Percentiles rank a stretch among this genome's conserved stretches.
phyloP scores from a whole-genome alignment of 2,888 invertebrate genomes.

The Tortricodes alternella region DNA sequence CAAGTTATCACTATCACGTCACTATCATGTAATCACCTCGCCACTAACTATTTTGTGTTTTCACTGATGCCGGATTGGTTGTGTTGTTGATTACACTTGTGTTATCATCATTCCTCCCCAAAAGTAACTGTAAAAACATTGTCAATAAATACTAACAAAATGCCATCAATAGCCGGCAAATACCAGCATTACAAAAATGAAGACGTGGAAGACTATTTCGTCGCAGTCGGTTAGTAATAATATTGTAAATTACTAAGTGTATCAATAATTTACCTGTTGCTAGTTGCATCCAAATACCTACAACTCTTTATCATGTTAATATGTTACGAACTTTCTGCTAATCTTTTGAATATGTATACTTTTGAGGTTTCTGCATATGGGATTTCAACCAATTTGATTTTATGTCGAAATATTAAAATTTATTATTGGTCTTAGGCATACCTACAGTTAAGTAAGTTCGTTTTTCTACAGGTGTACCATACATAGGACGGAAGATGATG shows the following conservation, averaged over 20 bases:
- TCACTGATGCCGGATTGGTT: background rate
- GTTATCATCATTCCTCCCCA: background rate
- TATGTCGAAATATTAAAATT: too few species aligned
- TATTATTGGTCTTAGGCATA: too few species aligned
- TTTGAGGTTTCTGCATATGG: too few species aligned
- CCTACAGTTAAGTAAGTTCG: background rate
- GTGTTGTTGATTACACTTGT: background rate
- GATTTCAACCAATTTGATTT: too few species aligned
- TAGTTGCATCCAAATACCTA: background rate
- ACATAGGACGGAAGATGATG: slow-evolving; percentile 86
- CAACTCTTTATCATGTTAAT: background rate
- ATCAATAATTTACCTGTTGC: background rate
- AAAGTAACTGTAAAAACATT: background rate
- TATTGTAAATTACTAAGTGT: background rate
- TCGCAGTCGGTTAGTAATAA: slow-evolving; percentile 80
- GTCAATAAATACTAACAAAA: slow-evolving; percentile 44
- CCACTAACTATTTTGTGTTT: too few species aligned
- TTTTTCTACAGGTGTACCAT: slow-evolving; percentile 82
- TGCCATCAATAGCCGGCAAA: slow-evolving; percentile 83
- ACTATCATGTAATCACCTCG: too few species aligned
- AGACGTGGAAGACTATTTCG: slow-evolving; percentile 85
- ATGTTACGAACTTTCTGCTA: background rate
- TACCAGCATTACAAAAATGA: slow-evolving; percentile 86
- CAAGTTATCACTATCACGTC: too few species aligned
- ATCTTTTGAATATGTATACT: background rate